Conservation (phyloP, 2,888 invertebrate species). For the Coelopa pilipes region DNA sequence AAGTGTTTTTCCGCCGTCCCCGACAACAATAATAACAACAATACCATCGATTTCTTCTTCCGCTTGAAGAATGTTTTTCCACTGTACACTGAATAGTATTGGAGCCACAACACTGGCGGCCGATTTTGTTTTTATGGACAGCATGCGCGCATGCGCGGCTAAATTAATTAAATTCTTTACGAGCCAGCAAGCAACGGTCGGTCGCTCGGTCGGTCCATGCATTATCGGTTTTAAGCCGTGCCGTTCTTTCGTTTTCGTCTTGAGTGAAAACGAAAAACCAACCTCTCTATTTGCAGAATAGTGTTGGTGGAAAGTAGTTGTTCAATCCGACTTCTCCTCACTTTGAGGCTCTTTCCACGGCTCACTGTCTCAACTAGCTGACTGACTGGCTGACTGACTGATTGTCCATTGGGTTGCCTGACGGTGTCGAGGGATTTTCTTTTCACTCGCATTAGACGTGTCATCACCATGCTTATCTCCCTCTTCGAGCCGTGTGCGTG, state of each 20-base stretch:
- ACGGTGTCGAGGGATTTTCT: not conserved
- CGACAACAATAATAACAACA: too few relatives aligned
- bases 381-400: constrained; percentile 6
- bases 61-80: not conserved
- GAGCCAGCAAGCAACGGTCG: not conserved
- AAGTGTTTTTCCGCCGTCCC: not conserved
- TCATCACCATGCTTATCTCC: too few relatives aligned
- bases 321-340: too few relatives aligned
- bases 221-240: not conserved
- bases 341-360: not conserved
- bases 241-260: constrained; percentile 3
- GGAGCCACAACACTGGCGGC: not conserved
- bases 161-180: constrained; percentile 23
- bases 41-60: not conserved
- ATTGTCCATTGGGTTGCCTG: not conserved
- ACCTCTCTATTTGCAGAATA: too few relatives aligned
- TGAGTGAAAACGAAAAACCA: not conserved
- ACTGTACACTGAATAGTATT: not conserved
- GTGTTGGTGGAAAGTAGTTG: too few relatives aligned
- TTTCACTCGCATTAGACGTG: too few relatives aligned
- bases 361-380: constrained; percentile 1
- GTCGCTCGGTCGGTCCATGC: not conserved
- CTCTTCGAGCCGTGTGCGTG: too few relatives aligned
- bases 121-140: not conserved
- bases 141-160: constrained; percentile 9